These are phyloP conservation scores for Simalia tracyae DNA, from an alignment of 2,797 vertebrate species.

Conservation along the genomic window DNA sequence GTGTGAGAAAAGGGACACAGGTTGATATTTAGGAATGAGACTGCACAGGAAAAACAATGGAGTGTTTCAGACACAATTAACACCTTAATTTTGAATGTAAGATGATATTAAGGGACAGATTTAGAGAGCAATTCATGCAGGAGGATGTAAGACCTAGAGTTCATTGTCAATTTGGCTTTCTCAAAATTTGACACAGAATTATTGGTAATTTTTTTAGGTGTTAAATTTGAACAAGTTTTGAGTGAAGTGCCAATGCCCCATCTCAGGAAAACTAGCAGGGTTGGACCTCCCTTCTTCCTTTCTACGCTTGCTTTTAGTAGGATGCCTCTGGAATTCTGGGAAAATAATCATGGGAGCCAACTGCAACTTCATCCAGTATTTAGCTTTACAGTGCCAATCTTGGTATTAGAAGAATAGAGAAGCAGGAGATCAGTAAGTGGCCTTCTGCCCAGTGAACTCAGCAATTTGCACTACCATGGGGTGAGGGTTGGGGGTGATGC, in stretches of 20 bases:
- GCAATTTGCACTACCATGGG: neutral
- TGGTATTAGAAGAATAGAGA: neutral
- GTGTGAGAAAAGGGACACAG: neutral
- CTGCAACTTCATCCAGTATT: neutral
- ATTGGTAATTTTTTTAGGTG: neutral
- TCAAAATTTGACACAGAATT: neutral
- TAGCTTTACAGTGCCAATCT: neutral
- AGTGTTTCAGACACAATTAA: neutral
- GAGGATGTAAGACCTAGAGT: neutral
- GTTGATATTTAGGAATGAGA: neutral
- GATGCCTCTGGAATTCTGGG: neutral
- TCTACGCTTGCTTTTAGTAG: neutral
- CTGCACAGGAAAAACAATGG: neutral
- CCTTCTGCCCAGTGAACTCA: neutral
- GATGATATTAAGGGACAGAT: neutral
- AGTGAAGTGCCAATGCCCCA: neutral
- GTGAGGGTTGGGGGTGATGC: neutral
- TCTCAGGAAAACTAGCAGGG: neutral
- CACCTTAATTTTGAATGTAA: neutral
- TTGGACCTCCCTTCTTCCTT: neutral
- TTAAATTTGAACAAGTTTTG: neutral
- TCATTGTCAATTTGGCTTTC: neutral
- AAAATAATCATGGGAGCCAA: neutral
- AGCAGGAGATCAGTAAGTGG: neutral
- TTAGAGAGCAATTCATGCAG: neutral